phyloP scores from a whole-genome alignment of 1,140 invertebrate species.

The Cotesia glomerata region DNA sequence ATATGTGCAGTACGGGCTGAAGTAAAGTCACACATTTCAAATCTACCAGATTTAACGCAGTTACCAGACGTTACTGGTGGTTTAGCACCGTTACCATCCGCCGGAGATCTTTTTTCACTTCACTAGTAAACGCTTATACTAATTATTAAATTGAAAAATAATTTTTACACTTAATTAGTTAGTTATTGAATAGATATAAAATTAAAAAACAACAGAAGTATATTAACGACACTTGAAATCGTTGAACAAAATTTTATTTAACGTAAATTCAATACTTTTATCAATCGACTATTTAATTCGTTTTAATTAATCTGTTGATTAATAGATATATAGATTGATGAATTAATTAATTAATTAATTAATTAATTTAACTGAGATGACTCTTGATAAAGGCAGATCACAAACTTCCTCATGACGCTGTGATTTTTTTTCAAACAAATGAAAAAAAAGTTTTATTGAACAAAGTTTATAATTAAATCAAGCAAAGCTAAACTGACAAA shows the following conservation, averaged over 20 bases:
- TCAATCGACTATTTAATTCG: too few species aligned
- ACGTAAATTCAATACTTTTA: too few species aligned
- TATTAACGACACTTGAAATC: not conserved
- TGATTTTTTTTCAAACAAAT: slow-evolving; percentile 8
- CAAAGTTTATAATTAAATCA: not conserved
- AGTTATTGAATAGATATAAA: not conserved
- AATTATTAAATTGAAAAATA: not conserved
- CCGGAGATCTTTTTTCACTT: slow-evolving; percentile 88
- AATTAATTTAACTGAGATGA: too few species aligned
- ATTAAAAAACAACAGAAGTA: not conserved
- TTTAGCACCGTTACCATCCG: slow-evolving; percentile 88
- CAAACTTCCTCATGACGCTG: slow-evolving; percentile 14
- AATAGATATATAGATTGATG: too few species aligned
- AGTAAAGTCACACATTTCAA: slow-evolving; percentile 89
- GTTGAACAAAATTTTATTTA: too few species aligned
- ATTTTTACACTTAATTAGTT: not conserved
- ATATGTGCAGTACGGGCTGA: slow-evolving; percentile 84
- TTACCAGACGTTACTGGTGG: slow-evolving; percentile 90
- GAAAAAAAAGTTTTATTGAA: not conserved
- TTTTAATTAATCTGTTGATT: too few species aligned
- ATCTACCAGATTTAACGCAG: slow-evolving; percentile 89
- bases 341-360: too few species aligned
- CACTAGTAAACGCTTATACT: slow-evolving; percentile 43
- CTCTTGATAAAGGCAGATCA: not conserved
- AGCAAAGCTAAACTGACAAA: not conserved